Evolutionary conservation across 2,797 vertebrate species (phyloP), one percentile per base, ranked within the genome.

Genomic region (Leptoclinus maculatus): DNA sequence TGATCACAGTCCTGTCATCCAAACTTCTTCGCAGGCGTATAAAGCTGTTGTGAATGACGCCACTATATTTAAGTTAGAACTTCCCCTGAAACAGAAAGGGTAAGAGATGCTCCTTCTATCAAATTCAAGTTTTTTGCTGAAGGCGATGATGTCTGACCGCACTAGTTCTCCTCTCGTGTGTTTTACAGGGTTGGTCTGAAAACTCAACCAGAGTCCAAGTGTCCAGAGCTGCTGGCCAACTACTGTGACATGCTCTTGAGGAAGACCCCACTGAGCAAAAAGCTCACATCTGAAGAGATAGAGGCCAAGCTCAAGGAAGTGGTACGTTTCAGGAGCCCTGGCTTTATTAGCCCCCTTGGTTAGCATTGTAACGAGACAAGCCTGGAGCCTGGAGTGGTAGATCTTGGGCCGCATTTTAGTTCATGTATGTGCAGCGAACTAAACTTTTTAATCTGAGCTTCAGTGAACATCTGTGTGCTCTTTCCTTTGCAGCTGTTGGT

Each of bases 281-380:
- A 99, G 91, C 95, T 99, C 83, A 98, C 98, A 7, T 99, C 98
- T 13, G 98, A 99, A 91, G 98, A 99, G 94, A 99, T 99, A 19
- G 98, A 99, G 92, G 97, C 98, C 89, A 99, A 99, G 81, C 96
- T 99, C 74, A 99, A 99, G 87, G 98, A 99, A 98, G 98, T 99
- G 96, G 98, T 99, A 95, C 5, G 95, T 91, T 19, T 23, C 23
- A 17, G 21, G 14, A 10, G 11, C 19, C 2, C 12, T 32, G 29
- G 29, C 29, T 51, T 23, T 19, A 5, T 16, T 13, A 27, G n/a
- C 49, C 45, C 45, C 45, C 17, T 21, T 47, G 45, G 17, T 47
- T 19, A 49, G 3, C 47, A 49, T 7, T n/a, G 47, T 10, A 21
- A n/a, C 7, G 3, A 10, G 17, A 7, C 2, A 3, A 21, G 45